Conservation (phyloP, 2,797 vertebrate species). For the Squalus acanthias region DNA sequence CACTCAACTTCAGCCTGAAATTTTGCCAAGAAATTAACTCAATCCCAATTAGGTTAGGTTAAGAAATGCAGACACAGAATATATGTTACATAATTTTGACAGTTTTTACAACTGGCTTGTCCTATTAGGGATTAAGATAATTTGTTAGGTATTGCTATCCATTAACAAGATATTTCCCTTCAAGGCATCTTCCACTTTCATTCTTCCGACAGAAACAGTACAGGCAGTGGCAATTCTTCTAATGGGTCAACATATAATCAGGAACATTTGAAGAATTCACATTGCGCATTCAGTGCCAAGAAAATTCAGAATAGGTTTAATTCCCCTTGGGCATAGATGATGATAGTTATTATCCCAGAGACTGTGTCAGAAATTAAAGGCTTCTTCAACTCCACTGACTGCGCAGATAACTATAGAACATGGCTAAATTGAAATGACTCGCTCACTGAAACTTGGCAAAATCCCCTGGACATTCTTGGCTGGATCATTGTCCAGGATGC, state of each 20-base stretch:
- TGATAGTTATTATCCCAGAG: not conserved
- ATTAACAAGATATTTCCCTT: slow-evolving; percentile 11
- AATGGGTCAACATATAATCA: not conserved
- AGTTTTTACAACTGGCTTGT: not conserved
- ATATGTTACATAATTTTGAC: not conserved
- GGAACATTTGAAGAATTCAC: not conserved
- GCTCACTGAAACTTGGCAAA: not conserved
- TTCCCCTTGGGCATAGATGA: not conserved
- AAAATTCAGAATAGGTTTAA: not conserved
- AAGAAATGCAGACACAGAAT: not conserved
- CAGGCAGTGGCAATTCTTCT: not conserved
- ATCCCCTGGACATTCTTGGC: slow-evolving; percentile 5
- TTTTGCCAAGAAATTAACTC: not conserved
- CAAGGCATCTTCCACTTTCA: not conserved
- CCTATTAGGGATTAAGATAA: not conserved
- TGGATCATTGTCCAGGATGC: not conserved
- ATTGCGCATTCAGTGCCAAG: not conserved
- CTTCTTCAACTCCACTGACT: not conserved
- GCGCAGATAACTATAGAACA: not conserved
- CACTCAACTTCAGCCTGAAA: not conserved
- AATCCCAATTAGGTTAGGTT: not conserved
- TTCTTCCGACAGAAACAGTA: not conserved
- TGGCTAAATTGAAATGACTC: not conserved
- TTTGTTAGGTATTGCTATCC: not conserved
- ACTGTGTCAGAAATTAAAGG: not conserved